Evolutionary conservation across 2,888 invertebrate species (phyloP), one percentile per base, ranked within the genome.

Genomic region (Dynastes tityus): DNA sequence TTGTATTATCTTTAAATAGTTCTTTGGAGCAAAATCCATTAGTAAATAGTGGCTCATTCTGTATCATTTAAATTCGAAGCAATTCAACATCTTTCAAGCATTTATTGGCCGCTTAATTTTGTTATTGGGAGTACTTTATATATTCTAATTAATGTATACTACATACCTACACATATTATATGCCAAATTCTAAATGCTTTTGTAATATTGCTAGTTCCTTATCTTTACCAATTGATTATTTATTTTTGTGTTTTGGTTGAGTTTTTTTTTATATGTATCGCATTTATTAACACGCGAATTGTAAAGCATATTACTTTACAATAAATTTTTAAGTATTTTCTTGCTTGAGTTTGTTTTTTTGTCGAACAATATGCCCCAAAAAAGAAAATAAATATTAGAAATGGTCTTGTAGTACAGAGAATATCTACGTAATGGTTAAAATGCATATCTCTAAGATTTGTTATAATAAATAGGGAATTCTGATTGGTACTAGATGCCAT

Each of bases 251-350:
- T 61, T 29, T 61, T 73, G 73, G 73, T 73, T 61, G 53, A 53
- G 22, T 73, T 40, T 40, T 40, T 40, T 73, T 73, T 73, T 73
- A 68, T 6, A 53, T 49, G 13, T 68, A 68, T 73, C 58, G 73
- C 61, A 73, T 73, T 27, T 55, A 71, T 71, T 73, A 73, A 73
- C 58, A 73, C 73, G 73, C 73, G 73, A 68, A 58, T 53, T 73
- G 61, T 73, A 73, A 73, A 73, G 58, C 73, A 61, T 71, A 71
- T 61, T 73, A 73, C 58, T 73, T 73, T 73, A 73, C 73, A 73
- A 73, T 73, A 73, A 73, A 73, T 40, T 22, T 61, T 58, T 73
- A 73, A 61, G 32, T 68, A 68, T 27, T n/a, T 37, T 9, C 40
- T 53, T 5, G 53, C 53, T 45, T 6, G 2, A 6, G 29, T 63